Evolutionary conservation across 2,797 vertebrate species (phyloP).

Genomic region (Sebastes cheni): DNA sequence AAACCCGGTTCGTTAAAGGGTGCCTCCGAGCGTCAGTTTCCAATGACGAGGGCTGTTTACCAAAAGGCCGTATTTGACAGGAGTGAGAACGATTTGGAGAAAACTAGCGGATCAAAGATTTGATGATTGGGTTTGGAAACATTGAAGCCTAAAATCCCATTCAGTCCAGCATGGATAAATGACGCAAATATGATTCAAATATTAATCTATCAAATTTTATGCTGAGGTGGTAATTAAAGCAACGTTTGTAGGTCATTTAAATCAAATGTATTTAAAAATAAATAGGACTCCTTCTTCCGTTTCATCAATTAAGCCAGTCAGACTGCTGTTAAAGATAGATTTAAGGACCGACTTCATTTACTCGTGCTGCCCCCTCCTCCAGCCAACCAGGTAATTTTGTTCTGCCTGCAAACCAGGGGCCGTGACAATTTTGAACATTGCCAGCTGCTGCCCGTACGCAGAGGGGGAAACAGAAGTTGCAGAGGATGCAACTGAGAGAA

Average conservation of each 20-base stretch:
- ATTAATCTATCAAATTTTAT: slow-evolving; percentile 1
- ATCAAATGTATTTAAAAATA: neutral
- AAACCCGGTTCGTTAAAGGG: no score
- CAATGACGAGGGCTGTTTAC: no score
- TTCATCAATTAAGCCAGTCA: slow-evolving; percentile 19
- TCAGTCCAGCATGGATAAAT: neutral
- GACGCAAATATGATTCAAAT: neutral
- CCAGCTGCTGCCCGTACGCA: slow-evolving; percentile 63
- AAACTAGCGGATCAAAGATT: neutral
- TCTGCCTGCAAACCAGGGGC: slow-evolving; percentile 47
- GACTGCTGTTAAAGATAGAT: slow-evolving; percentile 31
- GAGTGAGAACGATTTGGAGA: no score
- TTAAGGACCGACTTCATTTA: slow-evolving; percentile 30
- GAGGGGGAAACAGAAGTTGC: slow-evolving; percentile 43
- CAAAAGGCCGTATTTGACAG: no score
- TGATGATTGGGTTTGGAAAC: neutral
- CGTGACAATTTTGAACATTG: slow-evolving; percentile 40
- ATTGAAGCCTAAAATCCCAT: neutral
- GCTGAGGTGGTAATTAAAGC: neutral
- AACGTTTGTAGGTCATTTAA: neutral
- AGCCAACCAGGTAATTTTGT: slow-evolving; percentile 54
- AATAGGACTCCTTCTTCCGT: neutral
- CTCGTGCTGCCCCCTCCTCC: slow-evolving; percentile 24
- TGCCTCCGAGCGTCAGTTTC: no score
- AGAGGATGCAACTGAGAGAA: slow-evolving; percentile 44